Percentiles rank a stretch among this genome's conserved stretches.
Evolutionary conservation across 2,888 invertebrate species (phyloP).

Genomic region (Fissipunctia ypsillon): DNA sequence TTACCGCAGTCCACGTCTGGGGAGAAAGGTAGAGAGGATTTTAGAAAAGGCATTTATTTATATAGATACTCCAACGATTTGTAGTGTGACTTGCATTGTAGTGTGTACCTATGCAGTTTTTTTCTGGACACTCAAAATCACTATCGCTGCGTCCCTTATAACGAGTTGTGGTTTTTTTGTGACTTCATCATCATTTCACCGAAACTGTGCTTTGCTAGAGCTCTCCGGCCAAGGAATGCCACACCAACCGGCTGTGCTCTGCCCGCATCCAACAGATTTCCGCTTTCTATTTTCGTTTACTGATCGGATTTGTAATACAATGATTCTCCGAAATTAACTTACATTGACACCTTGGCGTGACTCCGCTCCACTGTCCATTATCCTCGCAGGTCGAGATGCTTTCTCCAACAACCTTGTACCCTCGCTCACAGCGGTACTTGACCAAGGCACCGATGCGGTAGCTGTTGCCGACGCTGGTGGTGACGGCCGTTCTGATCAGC

Average conservation of each 20-base stretch:
- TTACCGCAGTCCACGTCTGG: conserved; percentile 96
- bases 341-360: conserved; percentile 96
- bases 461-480: conserved; percentile 93
- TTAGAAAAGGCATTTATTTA: background rate
- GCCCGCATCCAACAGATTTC: background rate
- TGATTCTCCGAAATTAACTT: conserved; percentile 78
- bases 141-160: background rate
- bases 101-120: background rate
- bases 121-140: background rate
- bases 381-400: conserved; percentile 96
- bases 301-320: background rate
- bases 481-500: conserved; percentile 93
- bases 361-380: conserved; percentile 96
- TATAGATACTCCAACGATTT: no score
- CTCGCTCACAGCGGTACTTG: conserved; percentile 97
- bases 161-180: background rate
- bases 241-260: no score
- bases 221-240: background rate
- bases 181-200: background rate
- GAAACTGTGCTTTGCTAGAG: background rate
- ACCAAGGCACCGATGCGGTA: conserved; percentile 96
- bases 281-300: background rate
- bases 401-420: conserved; percentile 96
- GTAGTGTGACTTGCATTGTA: no score
- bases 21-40: conserved; percentile 5